Percentiles rank a stretch among this genome's conserved stretches.
Evolutionary conservation across 2,797 vertebrate genomes (phyloP).

Genomic region (Chloroceryle inda): DNA sequence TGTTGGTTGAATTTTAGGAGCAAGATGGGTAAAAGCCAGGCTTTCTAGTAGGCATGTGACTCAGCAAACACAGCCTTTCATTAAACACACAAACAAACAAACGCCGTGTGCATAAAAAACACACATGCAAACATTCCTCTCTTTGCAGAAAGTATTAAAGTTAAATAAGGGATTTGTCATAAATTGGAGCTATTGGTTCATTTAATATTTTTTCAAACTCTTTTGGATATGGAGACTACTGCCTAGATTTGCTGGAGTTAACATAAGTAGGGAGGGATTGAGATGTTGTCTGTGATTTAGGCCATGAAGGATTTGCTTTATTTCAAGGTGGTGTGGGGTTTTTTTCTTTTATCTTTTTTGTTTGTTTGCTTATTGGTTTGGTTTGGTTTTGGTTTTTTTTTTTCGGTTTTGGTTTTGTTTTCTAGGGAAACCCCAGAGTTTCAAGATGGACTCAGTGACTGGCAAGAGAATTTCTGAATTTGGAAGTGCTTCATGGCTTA

Average conservation of each 20-base stretch:
- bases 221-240: neutral
- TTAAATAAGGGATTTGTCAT: neutral
- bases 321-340: neutral
- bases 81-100: neutral
- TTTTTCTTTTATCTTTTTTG: neutral
- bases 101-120: neutral
- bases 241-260: neutral
- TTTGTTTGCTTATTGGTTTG: neutral
- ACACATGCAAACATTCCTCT: neutral
- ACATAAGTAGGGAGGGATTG: neutral
- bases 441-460: neutral
- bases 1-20: slow-evolving; percentile 14
- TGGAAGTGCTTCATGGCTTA: neutral
- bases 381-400: neutral
- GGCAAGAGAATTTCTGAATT: neutral
- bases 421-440: neutral
- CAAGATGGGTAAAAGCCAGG: slow-evolving; percentile 13
- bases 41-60: neutral
- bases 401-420: too few relatives aligned
- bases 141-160: neutral
- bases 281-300: neutral
- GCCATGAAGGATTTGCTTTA: neutral
- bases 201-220: neutral
- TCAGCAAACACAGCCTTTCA: neutral
- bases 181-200: slow-evolving; percentile 12